Conservation (phyloP, 2,113 vertebrate species). For the Macroglossus sobrinus region DNA sequence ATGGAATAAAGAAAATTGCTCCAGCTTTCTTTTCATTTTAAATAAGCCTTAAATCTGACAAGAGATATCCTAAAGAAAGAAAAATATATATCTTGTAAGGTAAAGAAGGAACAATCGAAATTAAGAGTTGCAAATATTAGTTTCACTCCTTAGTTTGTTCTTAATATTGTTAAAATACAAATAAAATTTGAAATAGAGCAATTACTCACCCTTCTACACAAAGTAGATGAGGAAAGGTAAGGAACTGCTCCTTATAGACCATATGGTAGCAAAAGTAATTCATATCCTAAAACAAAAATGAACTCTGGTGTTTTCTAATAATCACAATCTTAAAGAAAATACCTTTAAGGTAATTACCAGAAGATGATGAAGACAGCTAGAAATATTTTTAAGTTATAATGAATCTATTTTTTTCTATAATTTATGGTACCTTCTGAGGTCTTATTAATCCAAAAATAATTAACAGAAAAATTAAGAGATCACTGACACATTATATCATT, state of each 20-base stretch:
- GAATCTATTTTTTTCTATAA: background rate
- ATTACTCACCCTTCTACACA: conserved; percentile 59
- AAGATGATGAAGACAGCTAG: conserved; percentile 44
- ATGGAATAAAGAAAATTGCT: conserved; percentile 93
- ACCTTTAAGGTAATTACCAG: conserved; percentile 62
- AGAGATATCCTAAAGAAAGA: conserved; percentile 87
- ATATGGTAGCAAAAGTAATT: conserved; percentile 67
- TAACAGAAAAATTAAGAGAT: conserved; percentile 51
- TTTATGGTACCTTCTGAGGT: conserved; percentile 1
- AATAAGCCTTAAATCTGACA: conserved; percentile 91
- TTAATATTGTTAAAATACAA: conserved; percentile 77
- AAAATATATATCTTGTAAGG: conserved; percentile 85
- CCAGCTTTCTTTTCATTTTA: conserved; percentile 91
- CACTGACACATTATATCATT: background rate
- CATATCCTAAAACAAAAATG: conserved; percentile 73
- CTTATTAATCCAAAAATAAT: conserved; percentile 51
- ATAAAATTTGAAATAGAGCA: conserved; percentile 58
- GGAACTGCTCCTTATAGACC: conserved; percentile 69
- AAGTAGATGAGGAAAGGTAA: conserved; percentile 60
- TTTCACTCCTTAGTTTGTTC: conserved; percentile 73
- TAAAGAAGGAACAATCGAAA: conserved; percentile 86
- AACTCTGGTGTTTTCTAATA: conserved; percentile 59
- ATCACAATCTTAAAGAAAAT: conserved; percentile 68
- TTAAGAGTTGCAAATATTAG: conserved; percentile 83
- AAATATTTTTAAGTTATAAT: conserved; percentile 15